Base-by-base conservation (phyloP, 2,888 invertebrate genomes). In the Sarcophaga caerulescens region DNA sequence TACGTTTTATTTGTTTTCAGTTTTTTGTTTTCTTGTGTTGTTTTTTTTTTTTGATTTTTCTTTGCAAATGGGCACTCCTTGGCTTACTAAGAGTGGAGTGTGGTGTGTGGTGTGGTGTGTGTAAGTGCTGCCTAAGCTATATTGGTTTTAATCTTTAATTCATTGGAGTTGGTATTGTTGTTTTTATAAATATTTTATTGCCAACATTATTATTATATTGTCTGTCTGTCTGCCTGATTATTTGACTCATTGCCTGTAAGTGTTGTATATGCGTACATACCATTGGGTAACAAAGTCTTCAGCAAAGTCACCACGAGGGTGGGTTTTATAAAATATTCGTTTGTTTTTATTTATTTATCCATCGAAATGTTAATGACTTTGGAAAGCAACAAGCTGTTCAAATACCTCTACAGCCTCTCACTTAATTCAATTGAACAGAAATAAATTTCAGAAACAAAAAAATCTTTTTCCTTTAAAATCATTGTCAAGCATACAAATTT, bases 21-120 rank as follows among this genome's bases (percentile, higher is more conserved):
- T 45, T 4, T 35, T 35, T 25, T 35, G 8, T 35, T 8, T 35
- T 35, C 8, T 35, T 35, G 2, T 35, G 8, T 35, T 35, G 1
- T 35, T 35, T 35, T 35, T 35, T 35, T 35, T 35, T 35, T 35
- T 35, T 2, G 8, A 10, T 10, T 35, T 66, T 77, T 21, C 63
- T 68, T 78, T 52, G 73, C 62, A 78, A 78, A 78, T 84, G 79
- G 79, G 84, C 78, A 84, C 84, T 84, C 84, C 84, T 84, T 84
- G 78, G 45, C 79, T 74, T 45, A 23, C 11, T 74, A 1, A 68
- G 1, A 21, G 52, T 62, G 21, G 21, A n/a, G 23, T 19, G 62
- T 21, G 62, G 17, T 2, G 62, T 21, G 47, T 47, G 47, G 1
- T 47, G 47, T 47, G 14, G 52, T 17, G 52, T 52, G 17, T 52